Conservation (phyloP, 2,797 vertebrate species). For the Eutrigla gurnardus region DNA sequence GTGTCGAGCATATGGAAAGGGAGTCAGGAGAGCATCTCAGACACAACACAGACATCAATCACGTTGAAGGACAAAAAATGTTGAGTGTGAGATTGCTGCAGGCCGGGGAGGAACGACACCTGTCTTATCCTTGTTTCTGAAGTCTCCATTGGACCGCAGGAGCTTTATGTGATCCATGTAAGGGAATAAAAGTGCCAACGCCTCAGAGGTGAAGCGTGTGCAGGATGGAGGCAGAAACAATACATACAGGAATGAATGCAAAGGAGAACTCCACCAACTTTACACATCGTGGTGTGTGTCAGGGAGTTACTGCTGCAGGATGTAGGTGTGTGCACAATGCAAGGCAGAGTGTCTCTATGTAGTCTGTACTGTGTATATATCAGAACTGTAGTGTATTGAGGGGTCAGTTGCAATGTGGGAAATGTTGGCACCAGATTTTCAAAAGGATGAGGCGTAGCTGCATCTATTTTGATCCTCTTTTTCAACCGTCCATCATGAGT, state of each 20-base stretch:
- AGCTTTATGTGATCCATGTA: constrained; percentile 7
- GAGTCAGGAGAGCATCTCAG: constrained; percentile 50
- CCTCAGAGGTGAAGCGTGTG: constrained; percentile 1
- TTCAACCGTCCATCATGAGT: background rate
- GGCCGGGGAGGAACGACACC: background rate
- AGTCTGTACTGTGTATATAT: no score
- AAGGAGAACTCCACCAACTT: no score
- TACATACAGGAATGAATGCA: background rate
- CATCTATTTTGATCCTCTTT: background rate
- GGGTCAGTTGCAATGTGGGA: background rate
- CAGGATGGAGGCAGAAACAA: background rate
- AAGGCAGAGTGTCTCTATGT: no score
- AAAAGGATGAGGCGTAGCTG: background rate
- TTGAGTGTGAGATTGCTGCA: constrained; percentile 21
- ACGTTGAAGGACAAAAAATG: constrained; percentile 32
- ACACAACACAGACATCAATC: constrained; percentile 71
- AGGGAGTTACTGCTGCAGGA: no score
- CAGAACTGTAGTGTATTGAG: no score
- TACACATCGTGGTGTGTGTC: no score
- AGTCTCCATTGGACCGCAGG: constrained; percentile 16
- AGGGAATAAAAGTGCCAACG: constrained; percentile 5
- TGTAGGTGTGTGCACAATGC: no score
- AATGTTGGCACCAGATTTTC: background rate
- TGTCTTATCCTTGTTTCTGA: constrained; percentile 17
- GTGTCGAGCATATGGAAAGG: constrained; percentile 60